These are phyloP conservation scores for Hemiprocne comata DNA, from an alignment of 2,113 vertebrate genomes.

Conservation along the genomic window DNA sequence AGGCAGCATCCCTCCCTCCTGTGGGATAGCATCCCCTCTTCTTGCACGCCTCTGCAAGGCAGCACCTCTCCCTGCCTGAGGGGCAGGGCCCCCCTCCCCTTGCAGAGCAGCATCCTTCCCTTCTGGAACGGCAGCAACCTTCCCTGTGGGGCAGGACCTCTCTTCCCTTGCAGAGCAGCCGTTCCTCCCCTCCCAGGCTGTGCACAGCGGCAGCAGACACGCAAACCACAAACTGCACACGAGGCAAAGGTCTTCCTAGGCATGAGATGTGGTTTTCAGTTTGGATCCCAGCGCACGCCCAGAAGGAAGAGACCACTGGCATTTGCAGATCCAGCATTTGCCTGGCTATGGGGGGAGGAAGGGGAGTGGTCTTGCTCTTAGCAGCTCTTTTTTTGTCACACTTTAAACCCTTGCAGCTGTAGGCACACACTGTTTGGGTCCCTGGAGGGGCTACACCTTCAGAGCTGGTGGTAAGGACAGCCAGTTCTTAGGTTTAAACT, in stretches of 20 bases:
- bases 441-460: neutral
- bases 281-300: accelerated
- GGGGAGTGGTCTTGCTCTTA: neutral
- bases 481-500: neutral
- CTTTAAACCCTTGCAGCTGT: neutral
- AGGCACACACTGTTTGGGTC: neutral
- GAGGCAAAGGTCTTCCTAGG: neutral
- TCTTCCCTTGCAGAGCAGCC: no score
- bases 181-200: neutral
- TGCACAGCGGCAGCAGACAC: neutral
- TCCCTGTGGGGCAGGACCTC: neutral
- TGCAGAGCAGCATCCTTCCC: no score
- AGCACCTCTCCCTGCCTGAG: neutral
- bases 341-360: neutral
- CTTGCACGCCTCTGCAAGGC: neutral
- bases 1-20: neutral
- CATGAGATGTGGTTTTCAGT: neutral
- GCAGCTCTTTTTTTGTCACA: neutral
- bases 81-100: neutral
- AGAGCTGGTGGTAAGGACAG: neutral
- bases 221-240: neutral
- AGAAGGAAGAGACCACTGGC: neutral
- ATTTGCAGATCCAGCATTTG: accelerated
- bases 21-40: neutral
- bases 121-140: no score